These are phyloP conservation scores for Pogona vitticeps DNA, from an alignment of 2,113 vertebrate species.

Conservation along the genomic window DNA sequence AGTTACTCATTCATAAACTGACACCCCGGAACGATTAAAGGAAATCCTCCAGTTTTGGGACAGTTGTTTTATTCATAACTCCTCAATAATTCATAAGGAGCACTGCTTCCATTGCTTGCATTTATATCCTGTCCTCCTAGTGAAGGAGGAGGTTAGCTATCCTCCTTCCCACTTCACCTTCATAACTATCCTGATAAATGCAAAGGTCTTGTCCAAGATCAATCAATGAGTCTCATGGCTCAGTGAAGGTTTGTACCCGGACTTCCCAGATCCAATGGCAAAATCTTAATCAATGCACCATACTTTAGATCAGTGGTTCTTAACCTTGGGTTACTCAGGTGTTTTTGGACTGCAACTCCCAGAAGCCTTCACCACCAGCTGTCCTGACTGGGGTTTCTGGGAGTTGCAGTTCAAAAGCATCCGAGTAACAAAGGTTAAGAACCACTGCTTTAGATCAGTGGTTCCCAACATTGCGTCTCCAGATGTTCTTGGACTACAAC, in stretches of 20 bases:
- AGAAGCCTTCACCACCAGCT: too few relatives aligned
- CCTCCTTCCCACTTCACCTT: background rate
- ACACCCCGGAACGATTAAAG: background rate
- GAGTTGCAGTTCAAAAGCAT: too few relatives aligned
- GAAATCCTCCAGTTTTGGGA: background rate
- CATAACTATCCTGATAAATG: background rate
- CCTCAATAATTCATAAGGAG: background rate
- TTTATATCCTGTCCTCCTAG: background rate
- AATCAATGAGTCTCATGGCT: background rate
- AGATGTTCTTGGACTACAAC: too few relatives aligned
- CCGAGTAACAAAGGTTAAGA: too few relatives aligned
- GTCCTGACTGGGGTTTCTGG: too few relatives aligned
- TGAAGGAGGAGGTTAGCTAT: background rate
- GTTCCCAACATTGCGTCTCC: too few relatives aligned
- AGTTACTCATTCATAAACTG: background rate
- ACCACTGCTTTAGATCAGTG: too few relatives aligned
- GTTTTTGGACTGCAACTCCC: too few relatives aligned
- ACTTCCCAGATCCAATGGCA: background rate
- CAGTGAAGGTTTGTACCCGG: background rate
- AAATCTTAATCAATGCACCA: background rate
- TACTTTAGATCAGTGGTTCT: too few relatives aligned
- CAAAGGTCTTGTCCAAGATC: background rate
- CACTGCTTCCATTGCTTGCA: background rate
- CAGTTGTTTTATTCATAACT: background rate
- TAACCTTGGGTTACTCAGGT: too few relatives aligned